These are phyloP conservation scores for Macrotrachela quadricornifera DNA, from an alignment of 1,140 invertebrate genomes.

Conservation along the genomic window DNA sequence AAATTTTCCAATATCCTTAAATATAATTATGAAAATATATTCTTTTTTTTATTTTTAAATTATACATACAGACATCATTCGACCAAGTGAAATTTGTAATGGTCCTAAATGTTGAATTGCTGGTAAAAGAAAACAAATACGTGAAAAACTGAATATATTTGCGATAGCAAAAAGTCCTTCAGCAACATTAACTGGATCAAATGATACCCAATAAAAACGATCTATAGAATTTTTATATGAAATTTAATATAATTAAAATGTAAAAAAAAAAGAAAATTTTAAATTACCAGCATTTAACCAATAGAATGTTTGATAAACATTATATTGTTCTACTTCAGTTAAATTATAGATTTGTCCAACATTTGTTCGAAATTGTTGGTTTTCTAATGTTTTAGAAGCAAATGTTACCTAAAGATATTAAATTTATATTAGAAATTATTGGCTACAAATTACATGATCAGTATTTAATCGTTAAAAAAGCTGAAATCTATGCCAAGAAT, in stretches of 20 bases:
- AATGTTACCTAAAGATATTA: too few species aligned
- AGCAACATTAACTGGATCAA: slow-evolving; percentile 17
- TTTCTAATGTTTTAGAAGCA: too few species aligned
- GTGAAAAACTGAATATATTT: slow-evolving; percentile 24
- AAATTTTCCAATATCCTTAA: slow-evolving; percentile 23
- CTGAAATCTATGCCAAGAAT: too few species aligned
- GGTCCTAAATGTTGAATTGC: slow-evolving; percentile 31
- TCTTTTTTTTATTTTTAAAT: neutral
- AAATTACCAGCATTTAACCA: neutral
- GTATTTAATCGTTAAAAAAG: too few species aligned
- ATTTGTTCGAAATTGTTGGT: too few species aligned
- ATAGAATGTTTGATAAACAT: neutral
- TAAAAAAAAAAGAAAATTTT: neutral
- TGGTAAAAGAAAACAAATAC: slow-evolving; percentile 30
- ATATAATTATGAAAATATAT: neutral
- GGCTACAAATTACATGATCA: neutral
- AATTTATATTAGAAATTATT: too few species aligned
- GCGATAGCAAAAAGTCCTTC: slow-evolving; percentile 21
- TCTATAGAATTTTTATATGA: slow-evolving; percentile 14
- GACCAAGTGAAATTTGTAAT: slow-evolving; percentile 28
- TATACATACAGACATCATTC: slow-evolving; percentile 24
- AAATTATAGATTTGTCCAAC: too few species aligned
- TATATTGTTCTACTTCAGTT: neutral
- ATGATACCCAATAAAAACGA: slow-evolving; percentile 18
- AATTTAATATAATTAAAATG: neutral